phyloP scores from a whole-genome alignment of 2,888 invertebrate species.

The Drosophila limbata region DNA sequence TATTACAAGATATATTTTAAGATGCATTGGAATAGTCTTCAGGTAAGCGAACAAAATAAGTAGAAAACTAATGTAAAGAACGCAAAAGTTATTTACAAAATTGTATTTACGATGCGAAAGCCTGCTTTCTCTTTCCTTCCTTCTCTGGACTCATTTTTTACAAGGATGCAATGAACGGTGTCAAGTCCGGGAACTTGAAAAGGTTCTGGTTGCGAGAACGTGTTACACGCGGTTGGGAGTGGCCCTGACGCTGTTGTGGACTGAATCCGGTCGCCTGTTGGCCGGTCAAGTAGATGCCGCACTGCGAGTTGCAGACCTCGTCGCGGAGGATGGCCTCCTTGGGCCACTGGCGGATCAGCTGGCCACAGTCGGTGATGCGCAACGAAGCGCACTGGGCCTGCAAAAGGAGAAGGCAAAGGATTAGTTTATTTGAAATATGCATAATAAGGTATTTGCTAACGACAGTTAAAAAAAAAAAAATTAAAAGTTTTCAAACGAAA shows the following conservation, averaged over 20 bases:
- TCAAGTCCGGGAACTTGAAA: slow-evolving; percentile 91
- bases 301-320: slow-evolving; percentile 96
- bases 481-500: no score
- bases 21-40: slow-evolving; percentile 65
- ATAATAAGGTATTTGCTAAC: no score
- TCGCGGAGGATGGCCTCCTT: slow-evolving; percentile 93
- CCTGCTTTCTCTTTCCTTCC: slow-evolving; percentile 51
- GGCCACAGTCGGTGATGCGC: slow-evolving; percentile 94
- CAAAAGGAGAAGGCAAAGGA: neutral
- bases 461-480: no score
- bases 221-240: slow-evolving; percentile 83
- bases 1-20: neutral
- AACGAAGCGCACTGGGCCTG: slow-evolving; percentile 96
- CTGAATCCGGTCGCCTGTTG: slow-evolving; percentile 78
- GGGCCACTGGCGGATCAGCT: slow-evolving; percentile 93
- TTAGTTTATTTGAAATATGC: neutral
- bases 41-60: slow-evolving; percentile 54
- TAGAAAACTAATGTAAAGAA: slow-evolving; percentile 54
- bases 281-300: slow-evolving; percentile 89
- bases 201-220: slow-evolving; percentile 85
- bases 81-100: slow-evolving; percentile 66
- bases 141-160: slow-evolving; percentile 40
- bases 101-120: slow-evolving; percentile 47
- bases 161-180: slow-evolving; percentile 86
- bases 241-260: slow-evolving; percentile 81